Evolutionary conservation across 37 sponge, comb jelly and placozoan species (phyloP).

Genomic region (Spongia lamella): DNA sequence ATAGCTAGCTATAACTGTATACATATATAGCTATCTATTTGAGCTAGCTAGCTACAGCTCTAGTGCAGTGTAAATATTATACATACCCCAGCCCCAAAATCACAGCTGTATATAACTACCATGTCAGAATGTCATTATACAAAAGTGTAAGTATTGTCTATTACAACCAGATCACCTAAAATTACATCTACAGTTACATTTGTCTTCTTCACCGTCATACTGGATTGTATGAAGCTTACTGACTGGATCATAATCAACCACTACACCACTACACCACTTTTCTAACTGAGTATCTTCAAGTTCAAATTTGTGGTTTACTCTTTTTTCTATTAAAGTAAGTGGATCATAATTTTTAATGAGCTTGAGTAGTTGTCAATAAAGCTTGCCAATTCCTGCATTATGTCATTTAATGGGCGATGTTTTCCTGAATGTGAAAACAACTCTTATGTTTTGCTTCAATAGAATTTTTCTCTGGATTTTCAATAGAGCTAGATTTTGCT

Average conservation of each 20-base stretch:
- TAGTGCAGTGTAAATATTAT: no score
- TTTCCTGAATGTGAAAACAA: slow-evolving; percentile 21
- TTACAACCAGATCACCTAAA: no score
- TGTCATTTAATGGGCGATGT: slow-evolving; percentile 18
- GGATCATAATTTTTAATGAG: background rate
- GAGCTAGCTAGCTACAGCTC: no score
- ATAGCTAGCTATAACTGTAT: no score
- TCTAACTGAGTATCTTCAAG: no score
- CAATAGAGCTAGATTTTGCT: background rate
- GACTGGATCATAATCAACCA: background rate
- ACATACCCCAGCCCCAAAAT: no score
- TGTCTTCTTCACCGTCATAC: slow-evolving; percentile 32
- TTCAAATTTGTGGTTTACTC: slow-evolving; percentile 19
- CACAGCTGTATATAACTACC: no score
- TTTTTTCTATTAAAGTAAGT: slow-evolving; percentile 11
- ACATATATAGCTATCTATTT: no score
- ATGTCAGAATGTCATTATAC: no score
- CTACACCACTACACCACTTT: slow-evolving; percentile 7
- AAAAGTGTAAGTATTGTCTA: no score
- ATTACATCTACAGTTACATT: no score
- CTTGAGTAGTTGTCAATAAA: background rate
- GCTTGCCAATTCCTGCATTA: slow-evolving; percentile 10
- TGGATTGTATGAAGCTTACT: slow-evolving; percentile 7
- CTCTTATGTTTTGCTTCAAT: slow-evolving; percentile 18
- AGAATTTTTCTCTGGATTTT: slow-evolving; percentile 25